These are phyloP conservation scores for Trachurus trachurus DNA, from an alignment of 2,797 vertebrate species.

Conservation along the genomic window DNA sequence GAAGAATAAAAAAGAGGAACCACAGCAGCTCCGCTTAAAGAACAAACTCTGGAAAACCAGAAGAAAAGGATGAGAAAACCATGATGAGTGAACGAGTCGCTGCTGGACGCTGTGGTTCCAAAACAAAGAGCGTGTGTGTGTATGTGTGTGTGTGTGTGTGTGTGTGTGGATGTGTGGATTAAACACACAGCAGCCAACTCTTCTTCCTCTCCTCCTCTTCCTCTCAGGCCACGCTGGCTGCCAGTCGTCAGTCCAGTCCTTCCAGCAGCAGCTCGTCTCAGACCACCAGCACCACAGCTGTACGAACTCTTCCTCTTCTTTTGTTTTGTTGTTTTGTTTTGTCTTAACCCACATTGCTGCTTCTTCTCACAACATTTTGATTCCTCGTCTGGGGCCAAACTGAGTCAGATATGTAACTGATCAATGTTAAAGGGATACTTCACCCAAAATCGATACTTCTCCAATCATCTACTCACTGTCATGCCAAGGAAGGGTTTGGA, in stretches of 20 bases:
- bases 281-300: conserved; percentile 88
- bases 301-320: conserved; percentile 30
- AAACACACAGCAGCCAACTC: not conserved
- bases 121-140: conserved; percentile 39
- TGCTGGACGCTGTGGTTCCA: conserved; percentile 4
- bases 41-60: not conserved
- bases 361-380: not conserved
- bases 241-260: conserved; percentile 94
- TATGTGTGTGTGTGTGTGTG: too few species aligned
- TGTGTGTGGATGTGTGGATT: not conserved
- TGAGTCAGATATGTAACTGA: too few species aligned
- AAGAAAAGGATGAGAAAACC: not conserved
- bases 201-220: not conserved
- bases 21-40: not conserved
- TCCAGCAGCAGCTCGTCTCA: conserved; percentile 91
- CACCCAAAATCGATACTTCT: too few species aligned
- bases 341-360: not conserved
- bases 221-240: conserved; percentile 93
- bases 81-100: not conserved
- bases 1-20: fast-evolving
- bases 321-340: not conserved
- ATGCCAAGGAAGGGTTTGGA: too few species aligned
- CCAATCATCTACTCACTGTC: too few species aligned
- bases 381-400: not conserved
- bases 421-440: too few species aligned